Evolutionary conservation across 2,888 invertebrate species (phyloP).

Genomic region (Platypus cylindrus): DNA sequence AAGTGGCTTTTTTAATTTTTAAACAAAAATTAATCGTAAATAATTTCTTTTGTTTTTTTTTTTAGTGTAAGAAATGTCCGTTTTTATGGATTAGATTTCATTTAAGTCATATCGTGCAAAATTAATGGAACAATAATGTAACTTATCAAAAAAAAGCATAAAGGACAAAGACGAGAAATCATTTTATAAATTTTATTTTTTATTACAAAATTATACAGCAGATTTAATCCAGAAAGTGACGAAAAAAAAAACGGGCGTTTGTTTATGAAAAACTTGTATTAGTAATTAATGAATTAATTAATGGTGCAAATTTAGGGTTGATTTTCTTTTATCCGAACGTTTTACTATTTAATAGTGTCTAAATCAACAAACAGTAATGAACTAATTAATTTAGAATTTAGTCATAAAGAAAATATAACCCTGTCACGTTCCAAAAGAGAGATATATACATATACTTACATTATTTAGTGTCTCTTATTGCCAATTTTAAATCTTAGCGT

Average conservation of each 20-base stretch:
- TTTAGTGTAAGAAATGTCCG: slow-evolving; percentile 29
- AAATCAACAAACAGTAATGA: slow-evolving; percentile 27
- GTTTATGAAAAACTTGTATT: no score
- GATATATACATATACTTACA: no score
- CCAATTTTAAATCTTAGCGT: slow-evolving; percentile 31
- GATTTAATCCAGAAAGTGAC: slow-evolving; percentile 16
- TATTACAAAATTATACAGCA: slow-evolving; percentile 4
- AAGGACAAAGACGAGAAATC: slow-evolving; percentile 9
- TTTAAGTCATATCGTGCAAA: slow-evolving; percentile 22
- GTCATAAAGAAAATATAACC: slow-evolving; percentile 18
- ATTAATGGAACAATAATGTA: slow-evolving; percentile 18
- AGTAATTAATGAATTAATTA: no score
- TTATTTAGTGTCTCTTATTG: slow-evolving; percentile 36
- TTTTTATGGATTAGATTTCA: slow-evolving; percentile 18
- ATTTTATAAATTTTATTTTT: slow-evolving; percentile 13
- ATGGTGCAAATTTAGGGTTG: slow-evolving; percentile 29
- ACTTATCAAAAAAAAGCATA: slow-evolving; percentile 9
- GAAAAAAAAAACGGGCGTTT: no score
- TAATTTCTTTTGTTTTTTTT: slow-evolving; percentile 13
- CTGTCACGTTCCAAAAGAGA: slow-evolving; percentile 34
- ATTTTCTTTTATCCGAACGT: slow-evolving; percentile 21
- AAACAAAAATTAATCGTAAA: slow-evolving; percentile 27
- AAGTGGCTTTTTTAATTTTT: slow-evolving; percentile 44
- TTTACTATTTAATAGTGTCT: no score
- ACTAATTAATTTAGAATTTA: slow-evolving; percentile 16